Conservation (phyloP, 2,888 invertebrate species). For the Melieria picta region DNA sequence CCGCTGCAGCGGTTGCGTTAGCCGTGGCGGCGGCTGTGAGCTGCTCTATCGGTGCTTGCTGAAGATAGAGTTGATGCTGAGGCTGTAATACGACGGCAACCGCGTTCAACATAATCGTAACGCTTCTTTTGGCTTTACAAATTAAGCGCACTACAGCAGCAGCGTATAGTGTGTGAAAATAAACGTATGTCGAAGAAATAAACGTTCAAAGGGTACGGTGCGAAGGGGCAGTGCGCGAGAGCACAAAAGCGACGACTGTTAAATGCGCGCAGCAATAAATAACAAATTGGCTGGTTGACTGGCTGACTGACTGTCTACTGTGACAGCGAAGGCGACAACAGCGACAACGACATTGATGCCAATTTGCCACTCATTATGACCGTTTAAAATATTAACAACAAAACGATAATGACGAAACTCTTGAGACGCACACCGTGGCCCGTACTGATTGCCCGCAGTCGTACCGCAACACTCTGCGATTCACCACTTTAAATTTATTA, state of each 20-base stretch:
- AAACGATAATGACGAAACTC: conserved; percentile 13
- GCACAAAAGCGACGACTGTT: not conserved
- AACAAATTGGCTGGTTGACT: not conserved
- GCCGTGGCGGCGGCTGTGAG: too few species aligned
- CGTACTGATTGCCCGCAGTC: conserved; percentile 15
- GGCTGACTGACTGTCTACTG: not conserved
- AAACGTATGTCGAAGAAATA: too few species aligned
- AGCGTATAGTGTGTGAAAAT: too few species aligned
- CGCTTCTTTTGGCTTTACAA: too few species aligned
- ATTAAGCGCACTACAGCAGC: too few species aligned
- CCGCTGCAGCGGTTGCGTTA: too few species aligned
- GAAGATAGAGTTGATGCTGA: too few species aligned
- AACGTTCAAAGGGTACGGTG: too few species aligned
- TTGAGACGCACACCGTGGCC: not conserved
- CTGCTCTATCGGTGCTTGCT: too few species aligned
- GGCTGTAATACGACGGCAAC: too few species aligned
- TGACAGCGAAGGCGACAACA: conserved; percentile 7
- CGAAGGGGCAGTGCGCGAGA: too few species aligned
- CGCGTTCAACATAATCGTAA: too few species aligned
- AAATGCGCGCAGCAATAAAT: conserved; percentile 7
- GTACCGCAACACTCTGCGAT: conserved; percentile 9
- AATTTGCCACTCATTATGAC: conserved; percentile 9
- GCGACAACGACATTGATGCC: not conserved
- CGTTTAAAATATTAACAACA: conserved; percentile 19
- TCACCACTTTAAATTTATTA: conserved; percentile 23